Percentiles rank a stretch among this genome's conserved stretches.
phyloP scores from a whole-genome alignment of 2,113 vertebrate genomes.

The Cettia cetti region DNA sequence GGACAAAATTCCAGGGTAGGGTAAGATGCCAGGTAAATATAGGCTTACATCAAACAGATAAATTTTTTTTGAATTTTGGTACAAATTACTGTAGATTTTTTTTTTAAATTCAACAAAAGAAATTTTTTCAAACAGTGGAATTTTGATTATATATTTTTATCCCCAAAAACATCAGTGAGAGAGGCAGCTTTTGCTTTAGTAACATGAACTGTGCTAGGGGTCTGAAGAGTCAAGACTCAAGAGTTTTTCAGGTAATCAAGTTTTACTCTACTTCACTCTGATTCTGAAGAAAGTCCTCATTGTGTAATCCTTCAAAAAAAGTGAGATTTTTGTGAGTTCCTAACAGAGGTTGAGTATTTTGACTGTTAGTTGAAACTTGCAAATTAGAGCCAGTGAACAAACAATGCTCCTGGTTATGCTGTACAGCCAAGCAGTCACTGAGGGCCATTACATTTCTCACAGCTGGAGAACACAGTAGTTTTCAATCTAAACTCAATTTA shows the following conservation, averaged over 20 bases:
- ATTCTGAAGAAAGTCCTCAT: neutral
- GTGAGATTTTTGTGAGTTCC: neutral
- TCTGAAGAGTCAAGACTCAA: neutral
- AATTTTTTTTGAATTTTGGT: neutral
- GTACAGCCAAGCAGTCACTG: neutral
- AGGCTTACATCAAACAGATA: neutral
- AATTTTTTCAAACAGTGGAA: neutral
- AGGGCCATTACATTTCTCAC: neutral
- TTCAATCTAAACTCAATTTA: constrained; percentile 16
- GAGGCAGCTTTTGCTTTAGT: neutral
- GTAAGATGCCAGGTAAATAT: neutral
- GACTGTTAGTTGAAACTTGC: neutral
- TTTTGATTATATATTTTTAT: neutral
- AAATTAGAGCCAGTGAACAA: neutral
- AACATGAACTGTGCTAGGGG: too few relatives aligned
- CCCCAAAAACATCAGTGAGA: neutral
- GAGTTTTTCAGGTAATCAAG: neutral
- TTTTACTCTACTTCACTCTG: neutral
- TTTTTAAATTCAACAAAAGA: neutral
- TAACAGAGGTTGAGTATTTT: neutral
- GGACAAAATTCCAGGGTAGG: neutral
- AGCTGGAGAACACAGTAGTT: neutral
- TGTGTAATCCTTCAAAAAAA: neutral
- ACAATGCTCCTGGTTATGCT: neutral
- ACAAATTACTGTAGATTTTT: neutral